These are phyloP conservation scores for Procapra przewalskii DNA, from an alignment of 2,113 vertebrate genomes.

Conservation along the genomic window DNA sequence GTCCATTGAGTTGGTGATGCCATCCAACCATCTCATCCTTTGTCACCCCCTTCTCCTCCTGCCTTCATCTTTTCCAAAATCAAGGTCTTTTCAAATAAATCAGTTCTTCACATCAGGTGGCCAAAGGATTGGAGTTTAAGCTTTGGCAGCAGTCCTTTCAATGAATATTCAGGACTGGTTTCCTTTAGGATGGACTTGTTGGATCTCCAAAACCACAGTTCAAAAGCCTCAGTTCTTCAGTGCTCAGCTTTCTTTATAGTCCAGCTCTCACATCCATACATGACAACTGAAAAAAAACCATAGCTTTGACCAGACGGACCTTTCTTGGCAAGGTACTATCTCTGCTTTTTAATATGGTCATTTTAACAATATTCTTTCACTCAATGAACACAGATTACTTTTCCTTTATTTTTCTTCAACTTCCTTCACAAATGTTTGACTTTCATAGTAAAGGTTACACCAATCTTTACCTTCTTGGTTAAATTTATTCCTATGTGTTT, in stretches of 20 bases:
- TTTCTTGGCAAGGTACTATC: background rate
- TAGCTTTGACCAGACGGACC: background rate
- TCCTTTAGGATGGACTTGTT: background rate
- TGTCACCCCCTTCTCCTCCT: background rate
- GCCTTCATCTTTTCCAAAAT: background rate
- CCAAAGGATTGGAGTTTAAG: background rate
- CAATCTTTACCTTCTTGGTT: background rate
- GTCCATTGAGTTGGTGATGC: background rate
- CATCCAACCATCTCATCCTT: background rate
- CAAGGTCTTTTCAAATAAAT: background rate
- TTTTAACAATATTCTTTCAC: background rate
- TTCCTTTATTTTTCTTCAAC: background rate
- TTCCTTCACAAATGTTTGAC: background rate
- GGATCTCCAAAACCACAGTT: background rate
- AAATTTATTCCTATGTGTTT: background rate
- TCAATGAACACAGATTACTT: background rate
- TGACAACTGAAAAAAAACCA: background rate
- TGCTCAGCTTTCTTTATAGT: background rate
- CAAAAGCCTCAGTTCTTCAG: background rate
- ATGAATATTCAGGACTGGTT: background rate
- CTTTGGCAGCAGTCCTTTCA: background rate
- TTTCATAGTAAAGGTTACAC: background rate
- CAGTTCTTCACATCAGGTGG: background rate
- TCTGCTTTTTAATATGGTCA: background rate
- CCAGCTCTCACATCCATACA: background rate